Evolutionary conservation across 2,113 vertebrate species (phyloP), one percentile per base, ranked within the genome.

Genomic region (Pantherophis guttatus): DNA sequence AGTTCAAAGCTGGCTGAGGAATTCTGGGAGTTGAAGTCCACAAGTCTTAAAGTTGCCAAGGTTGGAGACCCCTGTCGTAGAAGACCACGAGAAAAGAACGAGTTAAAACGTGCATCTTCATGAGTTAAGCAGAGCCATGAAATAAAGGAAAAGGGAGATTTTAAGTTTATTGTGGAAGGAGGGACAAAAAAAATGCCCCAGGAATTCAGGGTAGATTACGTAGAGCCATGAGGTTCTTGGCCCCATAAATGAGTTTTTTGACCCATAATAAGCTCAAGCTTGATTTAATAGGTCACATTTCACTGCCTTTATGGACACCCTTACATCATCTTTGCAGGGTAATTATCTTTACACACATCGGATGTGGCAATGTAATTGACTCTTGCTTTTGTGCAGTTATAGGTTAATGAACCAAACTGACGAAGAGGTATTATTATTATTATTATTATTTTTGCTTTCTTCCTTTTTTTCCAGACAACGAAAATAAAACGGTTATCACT

Each of bases 251-350:
- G 96, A 97, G 97, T 33, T 97, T 97, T 98, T 97, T 97, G 97
- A 98, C 97, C 97, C 97, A 96, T 97, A 97, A 97, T 97, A 97
- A 96, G 97, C 97, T 97, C 96, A 94, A 96, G 95, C 95, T 97
- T 97, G 96, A 97, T 98, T 98, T 98, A 98, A 97, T 97, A 97
- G 97, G 98, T 98, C 96, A 97, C 97, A 98, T 98, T 97, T 97
- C 97, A 96, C 95, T 97, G 97, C 96, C 89, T 98, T 98, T 97
- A 97, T 97, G 96, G 96, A 97, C 96, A 97, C 94, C 96, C 95
- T 97, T 97, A 97, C 97, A 95, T 98, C 96, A 97, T 97, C 96
- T 97, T 98, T 97, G 96, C 97, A 97, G 95, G 95, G 95, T 97
- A 97, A 98, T 98, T 98, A 97, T 98, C 97, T 98, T 97, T 96